Base-by-base conservation (phyloP, 2,113 vertebrate species). In the Ahaetulla prasina region DNA sequence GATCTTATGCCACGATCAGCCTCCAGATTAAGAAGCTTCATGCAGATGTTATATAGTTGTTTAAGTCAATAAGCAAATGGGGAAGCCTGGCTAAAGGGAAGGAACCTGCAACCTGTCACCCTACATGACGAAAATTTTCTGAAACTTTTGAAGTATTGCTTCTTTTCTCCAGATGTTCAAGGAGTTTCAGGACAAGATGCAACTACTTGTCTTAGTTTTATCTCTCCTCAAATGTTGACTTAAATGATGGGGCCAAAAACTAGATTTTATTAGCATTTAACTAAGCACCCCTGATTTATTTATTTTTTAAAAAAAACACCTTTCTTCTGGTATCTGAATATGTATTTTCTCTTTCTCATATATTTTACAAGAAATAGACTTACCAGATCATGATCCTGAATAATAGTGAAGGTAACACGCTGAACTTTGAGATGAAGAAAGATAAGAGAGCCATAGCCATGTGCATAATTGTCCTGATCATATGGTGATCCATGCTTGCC, bases 381-480 rank as follows among this genome's bases (percentile, higher is more conserved):
- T 39, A 92, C 92, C 92, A 89, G 45, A 92, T 85, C 50, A 89
- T 39, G 45, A 89, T 27, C 74, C 74, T 92, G 74, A 92, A 39
- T 35, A 92, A 2, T 27, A 52, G 7, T 27, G 53, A 89, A 60
- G 88, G 12, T 45, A 53, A 85, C 18, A 23, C 12, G 2, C n/a
- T 50, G 53, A 85, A 85, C 22, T n/a, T 18, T 4, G 63, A 52
- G 57, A 63, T 18, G 35, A 7, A 14, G 12, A 47, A 91, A 25
- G 60, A 3, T 12, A 50, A 55, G 22, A 88, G 4, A 9, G 25
- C 88, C 74, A 50, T 23, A 89, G 35, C n/a, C 45, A 16, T 57
- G 43, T 23, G 22, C n/a, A 14, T 1, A 8, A 89, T 60, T 50
- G 88, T 43, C 35, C 30, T 85, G 39, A 16, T 11, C 39, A 85